Evolutionary conservation across 2,113 vertebrate species (phyloP).

Genomic region (Ornithorhynchus anatinus): DNA sequence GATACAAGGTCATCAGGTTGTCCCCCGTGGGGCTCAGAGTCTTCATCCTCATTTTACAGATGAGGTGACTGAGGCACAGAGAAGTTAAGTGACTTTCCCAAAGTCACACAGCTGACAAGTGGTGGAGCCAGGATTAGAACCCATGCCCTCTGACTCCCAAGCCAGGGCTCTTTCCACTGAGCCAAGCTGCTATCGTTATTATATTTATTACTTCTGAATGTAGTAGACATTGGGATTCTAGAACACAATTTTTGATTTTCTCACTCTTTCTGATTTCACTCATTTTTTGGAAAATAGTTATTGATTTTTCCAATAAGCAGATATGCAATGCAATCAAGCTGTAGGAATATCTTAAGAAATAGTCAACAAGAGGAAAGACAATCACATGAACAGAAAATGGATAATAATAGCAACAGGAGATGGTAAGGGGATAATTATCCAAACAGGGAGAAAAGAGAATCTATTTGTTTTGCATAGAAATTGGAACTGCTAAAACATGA

Average conservation of each 20-base stretch:
- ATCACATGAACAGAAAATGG: conserved; percentile 17
- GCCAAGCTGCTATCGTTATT: too few species aligned
- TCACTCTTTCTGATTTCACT: neutral
- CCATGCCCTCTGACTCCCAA: too few species aligned
- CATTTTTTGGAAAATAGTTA: conserved; percentile 25
- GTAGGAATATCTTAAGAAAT: conserved; percentile 8
- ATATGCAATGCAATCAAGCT: neutral
- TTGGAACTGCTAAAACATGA: neutral
- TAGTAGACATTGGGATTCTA: neutral
- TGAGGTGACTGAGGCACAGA: too few species aligned
- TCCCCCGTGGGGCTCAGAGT: too few species aligned
- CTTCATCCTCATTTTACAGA: too few species aligned
- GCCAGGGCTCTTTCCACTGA: too few species aligned
- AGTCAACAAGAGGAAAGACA: neutral
- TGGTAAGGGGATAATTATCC: conserved; percentile 4
- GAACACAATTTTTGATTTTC: neutral
- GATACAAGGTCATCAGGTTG: too few species aligned
- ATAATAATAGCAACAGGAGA: neutral
- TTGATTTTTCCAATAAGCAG: conserved; percentile 12
- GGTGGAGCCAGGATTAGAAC: too few species aligned
- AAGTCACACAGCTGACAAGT: too few species aligned
- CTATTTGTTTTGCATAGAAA: neutral
- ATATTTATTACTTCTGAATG: too few species aligned
- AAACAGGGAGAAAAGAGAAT: conserved; percentile 20
- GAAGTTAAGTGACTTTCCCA: too few species aligned